Evolutionary conservation across 92 coral and sea anemone genomes (phyloP).

Genomic region (Epizoanthus stellaris): DNA sequence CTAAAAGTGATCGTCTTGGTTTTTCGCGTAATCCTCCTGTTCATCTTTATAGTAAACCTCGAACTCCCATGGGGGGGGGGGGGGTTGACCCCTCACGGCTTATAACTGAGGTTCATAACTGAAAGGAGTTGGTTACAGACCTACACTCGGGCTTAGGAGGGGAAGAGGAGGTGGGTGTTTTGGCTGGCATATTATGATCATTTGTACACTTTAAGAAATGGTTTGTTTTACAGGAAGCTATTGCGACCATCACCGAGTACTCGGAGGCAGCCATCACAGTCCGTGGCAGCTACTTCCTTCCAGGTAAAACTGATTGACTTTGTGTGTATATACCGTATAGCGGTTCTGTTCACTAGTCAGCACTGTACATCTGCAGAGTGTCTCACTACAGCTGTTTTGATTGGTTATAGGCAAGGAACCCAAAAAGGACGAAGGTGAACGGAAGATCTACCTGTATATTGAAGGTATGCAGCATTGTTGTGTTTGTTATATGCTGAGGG

Average conservation of each 20-base stretch:
- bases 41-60: too few species aligned
- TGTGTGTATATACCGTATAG: not conserved
- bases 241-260: constrained; percentile 91
- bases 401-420: constrained; percentile 84
- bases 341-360: too few species aligned
- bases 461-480: constrained; percentile 77
- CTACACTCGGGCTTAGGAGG: not conserved
- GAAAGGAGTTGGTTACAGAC: too few species aligned
- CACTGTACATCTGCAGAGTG: not conserved
- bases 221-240: constrained; percentile 77
- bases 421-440: constrained; percentile 81
- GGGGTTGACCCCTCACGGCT: too few species aligned
- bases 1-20: too few species aligned
- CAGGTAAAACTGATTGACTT: constrained; percentile 68
- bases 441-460: constrained; percentile 92
- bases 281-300: constrained; percentile 92
- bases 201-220: too few species aligned
- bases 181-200: too few species aligned
- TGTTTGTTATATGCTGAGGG: not conserved
- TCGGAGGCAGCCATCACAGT: constrained; percentile 98
- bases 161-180: not conserved
- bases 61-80: too few species aligned
- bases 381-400: not conserved
- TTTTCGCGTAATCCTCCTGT: too few species aligned
- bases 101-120: too few species aligned